Evolutionary conservation across 2,888 invertebrate genomes (phyloP).

Genomic region (Diachrysia chrysitis): DNA sequence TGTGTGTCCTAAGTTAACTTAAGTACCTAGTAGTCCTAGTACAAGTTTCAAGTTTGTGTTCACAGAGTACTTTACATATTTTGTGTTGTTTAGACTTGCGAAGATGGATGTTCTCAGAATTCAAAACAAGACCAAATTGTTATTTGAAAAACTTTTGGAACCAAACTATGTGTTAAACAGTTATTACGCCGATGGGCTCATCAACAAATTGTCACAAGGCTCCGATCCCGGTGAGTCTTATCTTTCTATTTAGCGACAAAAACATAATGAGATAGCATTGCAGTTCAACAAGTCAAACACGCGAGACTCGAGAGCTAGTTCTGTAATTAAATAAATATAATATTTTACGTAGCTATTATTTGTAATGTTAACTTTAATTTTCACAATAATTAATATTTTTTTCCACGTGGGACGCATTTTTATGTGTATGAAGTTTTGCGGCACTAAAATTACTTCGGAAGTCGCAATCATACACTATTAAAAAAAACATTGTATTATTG

Average conservation of each 20-base stretch:
- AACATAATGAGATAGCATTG: background rate
- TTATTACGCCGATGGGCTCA: slow-evolving; percentile 91
- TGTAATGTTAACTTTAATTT: background rate
- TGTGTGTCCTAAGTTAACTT: too few relatives aligned
- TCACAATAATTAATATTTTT: background rate
- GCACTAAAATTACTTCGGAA: too few relatives aligned
- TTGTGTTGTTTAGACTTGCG: too few relatives aligned
- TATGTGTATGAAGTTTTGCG: too few relatives aligned
- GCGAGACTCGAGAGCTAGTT: background rate
- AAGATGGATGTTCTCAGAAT: slow-evolving; percentile 69
- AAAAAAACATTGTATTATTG: too few relatives aligned
- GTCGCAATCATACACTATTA: too few relatives aligned
- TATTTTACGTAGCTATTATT: background rate
- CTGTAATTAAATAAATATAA: background rate
- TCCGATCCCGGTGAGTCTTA: slow-evolving; percentile 83
- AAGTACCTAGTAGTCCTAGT: too few relatives aligned
- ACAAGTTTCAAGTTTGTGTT: background rate
- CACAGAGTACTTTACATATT: too few relatives aligned
- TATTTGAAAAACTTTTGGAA: slow-evolving; percentile 89
- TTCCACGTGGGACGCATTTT: background rate
- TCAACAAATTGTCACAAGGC: slow-evolving; percentile 89
- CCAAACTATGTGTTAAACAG: slow-evolving; percentile 90
- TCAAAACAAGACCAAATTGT: slow-evolving; percentile 87
- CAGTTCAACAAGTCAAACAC: slow-evolving; percentile 1
- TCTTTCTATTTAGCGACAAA: background rate